Evolutionary conservation across 2,113 vertebrate genomes (phyloP).

Genomic region (Pseudorasbora parva): DNA sequence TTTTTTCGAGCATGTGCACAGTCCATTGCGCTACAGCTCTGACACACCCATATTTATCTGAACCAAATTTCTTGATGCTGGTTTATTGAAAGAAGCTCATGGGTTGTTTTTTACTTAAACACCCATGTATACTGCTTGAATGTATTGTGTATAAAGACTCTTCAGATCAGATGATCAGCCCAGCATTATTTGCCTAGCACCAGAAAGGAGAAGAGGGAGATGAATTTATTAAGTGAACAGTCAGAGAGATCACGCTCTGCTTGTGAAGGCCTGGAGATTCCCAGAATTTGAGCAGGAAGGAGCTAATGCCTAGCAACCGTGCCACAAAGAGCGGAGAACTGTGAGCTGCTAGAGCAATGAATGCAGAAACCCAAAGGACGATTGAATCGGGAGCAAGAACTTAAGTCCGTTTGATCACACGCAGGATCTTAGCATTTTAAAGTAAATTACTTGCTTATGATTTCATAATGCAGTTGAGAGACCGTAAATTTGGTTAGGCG

Average conservation of each 20-base stretch:
- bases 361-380: neutral
- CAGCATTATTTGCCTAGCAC: neutral
- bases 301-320: constrained; percentile 34
- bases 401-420: neutral
- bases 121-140: neutral
- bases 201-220: constrained; percentile 5
- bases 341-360: neutral
- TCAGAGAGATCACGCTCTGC: constrained; percentile 31
- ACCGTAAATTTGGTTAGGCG: neutral
- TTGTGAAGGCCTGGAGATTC: constrained; percentile 27
- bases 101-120: neutral
- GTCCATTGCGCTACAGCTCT: neutral
- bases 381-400: neutral
- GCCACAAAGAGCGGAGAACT: constrained; percentile 1
- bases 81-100: neutral
- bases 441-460: neutral
- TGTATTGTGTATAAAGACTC: neutral
- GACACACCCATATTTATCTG: neutral
- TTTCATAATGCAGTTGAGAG: neutral
- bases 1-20: neutral
- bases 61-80: neutral
- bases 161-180: neutral
- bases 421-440: neutral
- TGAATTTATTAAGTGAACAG: constrained; percentile 35
- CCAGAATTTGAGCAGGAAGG: constrained; percentile 30